Evolutionary conservation across 1,140 invertebrate genomes (phyloP).

Genomic region (Dryas iulia): DNA sequence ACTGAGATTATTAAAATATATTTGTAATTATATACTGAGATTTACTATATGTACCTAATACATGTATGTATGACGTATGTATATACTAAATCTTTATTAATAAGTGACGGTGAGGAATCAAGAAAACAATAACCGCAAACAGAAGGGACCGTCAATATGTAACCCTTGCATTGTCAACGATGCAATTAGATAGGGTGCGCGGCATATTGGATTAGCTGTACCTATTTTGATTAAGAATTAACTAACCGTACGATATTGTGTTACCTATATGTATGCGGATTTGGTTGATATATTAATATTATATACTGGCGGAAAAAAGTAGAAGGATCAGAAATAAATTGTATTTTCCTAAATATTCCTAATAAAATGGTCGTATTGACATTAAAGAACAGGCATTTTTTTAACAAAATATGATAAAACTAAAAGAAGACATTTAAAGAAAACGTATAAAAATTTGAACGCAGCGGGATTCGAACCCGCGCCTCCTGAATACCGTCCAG

Average conservation of each 20-base stretch:
- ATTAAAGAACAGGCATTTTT: too few relatives aligned
- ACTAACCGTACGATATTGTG: slow-evolving; percentile 6
- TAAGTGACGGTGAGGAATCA: slow-evolving; percentile 56
- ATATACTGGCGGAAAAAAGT: too few relatives aligned
- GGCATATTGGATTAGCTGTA: slow-evolving; percentile 38
- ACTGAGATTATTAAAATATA: too few relatives aligned
- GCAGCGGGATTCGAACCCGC: too few relatives aligned
- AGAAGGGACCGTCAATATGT: slow-evolving; percentile 59
- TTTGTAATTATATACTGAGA: too few relatives aligned
- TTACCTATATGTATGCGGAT: not conserved
- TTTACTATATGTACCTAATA: not conserved
- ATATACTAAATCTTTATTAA: slow-evolving; percentile 38
- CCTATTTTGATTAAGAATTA: slow-evolving; percentile 34
- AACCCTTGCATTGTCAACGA: slow-evolving; percentile 55
- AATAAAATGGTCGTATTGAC: too few relatives aligned
- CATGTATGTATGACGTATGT: not conserved
- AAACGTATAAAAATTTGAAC: too few relatives aligned
- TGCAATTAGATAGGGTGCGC: slow-evolving; percentile 46
- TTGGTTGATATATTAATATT: not conserved
- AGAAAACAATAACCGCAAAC: slow-evolving; percentile 71
- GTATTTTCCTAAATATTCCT: too few relatives aligned
- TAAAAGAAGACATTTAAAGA: too few relatives aligned
- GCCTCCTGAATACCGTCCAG: too few relatives aligned
- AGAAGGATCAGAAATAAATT: too few relatives aligned
- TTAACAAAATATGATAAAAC: too few relatives aligned